Evolutionary conservation across 1,140 invertebrate species (phyloP), one percentile per base, ranked within the genome.

Genomic region (Eriosoma lanigerum): DNA sequence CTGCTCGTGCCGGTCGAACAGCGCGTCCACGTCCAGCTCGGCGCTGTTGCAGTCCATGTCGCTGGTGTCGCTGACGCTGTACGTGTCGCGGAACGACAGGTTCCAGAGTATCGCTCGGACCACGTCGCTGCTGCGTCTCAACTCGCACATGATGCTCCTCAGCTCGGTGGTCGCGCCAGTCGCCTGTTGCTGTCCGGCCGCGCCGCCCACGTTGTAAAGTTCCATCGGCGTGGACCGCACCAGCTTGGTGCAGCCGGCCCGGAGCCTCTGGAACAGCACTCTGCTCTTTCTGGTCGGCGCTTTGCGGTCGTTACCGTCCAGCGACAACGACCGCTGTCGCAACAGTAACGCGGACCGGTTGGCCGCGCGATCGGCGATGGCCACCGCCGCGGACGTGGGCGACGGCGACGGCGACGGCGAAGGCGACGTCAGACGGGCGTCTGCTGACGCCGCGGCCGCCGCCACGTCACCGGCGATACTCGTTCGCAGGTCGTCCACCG

Each of bases 61-160:
- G 10, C 32, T 56, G 26, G 3, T 29, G 54, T 52, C 8, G n/a
- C 24, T 9, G 32, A 76, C 21, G 81, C 81, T 62, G 54, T 83
- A 83, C 29, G 83, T 83, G 54, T 86, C 85, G 62, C 84, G 83
- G 66, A 84, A 85, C 21, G 86, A 86, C 62, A 87, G 83, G 68
- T 86, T 87, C 15, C 87, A 82, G 0, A 87, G 81, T 60, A 87
- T 87, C 62, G 85, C 86, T 48, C 86, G 84, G 81, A 87, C 86
- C 24, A 87, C 86, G 81, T 87, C 86, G 50, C 85, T 86, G 66
- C 86, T 86, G 48, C 86, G 83, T 10, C 86, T 81, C 58, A 87
- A 83, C 80, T 87, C 86, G 19, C 85, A 84, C 83, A 87, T 86
- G 29, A 87, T 85, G 73, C 84, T 83, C 26, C 84, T 82, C 56